phyloP scores from a whole-genome alignment of 2,888 invertebrate genomes.

The Horisme vitalbata region DNA sequence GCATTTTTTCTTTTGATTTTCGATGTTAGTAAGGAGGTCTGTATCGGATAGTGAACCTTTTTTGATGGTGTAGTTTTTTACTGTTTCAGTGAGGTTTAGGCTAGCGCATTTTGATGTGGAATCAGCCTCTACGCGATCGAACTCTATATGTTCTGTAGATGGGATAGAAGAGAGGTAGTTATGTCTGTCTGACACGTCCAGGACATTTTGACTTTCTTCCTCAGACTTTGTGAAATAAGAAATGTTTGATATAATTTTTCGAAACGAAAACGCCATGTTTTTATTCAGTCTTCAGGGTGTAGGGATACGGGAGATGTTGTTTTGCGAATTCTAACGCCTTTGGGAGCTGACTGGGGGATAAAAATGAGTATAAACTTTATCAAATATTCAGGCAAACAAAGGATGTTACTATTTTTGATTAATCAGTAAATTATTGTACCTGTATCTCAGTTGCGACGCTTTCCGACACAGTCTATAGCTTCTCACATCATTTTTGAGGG shows the following conservation, averaged over 20 bases:
- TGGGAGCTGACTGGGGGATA: conserved; percentile 12
- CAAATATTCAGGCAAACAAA: conserved; percentile 21
- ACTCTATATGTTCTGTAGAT: conserved; percentile 39
- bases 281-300: not conserved
- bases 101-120: conserved; percentile 60
- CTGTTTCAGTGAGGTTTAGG: conserved; percentile 50
- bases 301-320: conserved; percentile 4
- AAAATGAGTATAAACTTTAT: not conserved
- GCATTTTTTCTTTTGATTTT: conserved; percentile 46
- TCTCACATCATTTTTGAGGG: conserved; percentile 44
- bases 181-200: conserved; percentile 1
- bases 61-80: conserved; percentile 53
- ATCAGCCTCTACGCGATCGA: conserved; percentile 59
- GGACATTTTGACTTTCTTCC: conserved; percentile 18
- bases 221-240: conserved; percentile 69
- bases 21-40: conserved; percentile 49
- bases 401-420: conserved; percentile 4
- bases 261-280: conserved; percentile 72
- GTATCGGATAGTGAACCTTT: conserved; percentile 69
- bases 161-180: conserved; percentile 20
- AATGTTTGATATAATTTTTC: conserved; percentile 73
- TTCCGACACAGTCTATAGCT: conserved; percentile 28
- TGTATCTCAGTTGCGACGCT: conserved; percentile 30
- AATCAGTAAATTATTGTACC: conserved; percentile 34
- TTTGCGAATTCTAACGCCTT: conserved; percentile 10